These are phyloP conservation scores for Aplochiton taeniatus DNA, from an alignment of 2,797 vertebrate genomes.

Conservation along the genomic window DNA sequence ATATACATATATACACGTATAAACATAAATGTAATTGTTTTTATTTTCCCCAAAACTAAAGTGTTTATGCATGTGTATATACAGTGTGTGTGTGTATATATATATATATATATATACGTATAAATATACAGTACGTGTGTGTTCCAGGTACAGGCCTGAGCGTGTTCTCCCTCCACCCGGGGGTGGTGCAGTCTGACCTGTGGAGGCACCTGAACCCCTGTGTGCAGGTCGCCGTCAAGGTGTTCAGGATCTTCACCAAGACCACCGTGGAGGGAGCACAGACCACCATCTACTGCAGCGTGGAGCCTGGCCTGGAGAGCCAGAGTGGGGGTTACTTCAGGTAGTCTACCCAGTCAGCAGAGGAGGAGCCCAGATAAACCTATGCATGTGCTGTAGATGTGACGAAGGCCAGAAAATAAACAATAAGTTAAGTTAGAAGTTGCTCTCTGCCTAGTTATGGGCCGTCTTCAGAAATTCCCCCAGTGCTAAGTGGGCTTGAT, in stretches of 20 bases:
- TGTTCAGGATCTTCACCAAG: constrained; percentile 76
- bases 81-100: background rate
- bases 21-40: too few relatives aligned
- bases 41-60: too few relatives aligned
- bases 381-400: background rate
- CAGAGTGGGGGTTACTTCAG: constrained; percentile 78
- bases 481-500: too few relatives aligned
- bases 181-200: constrained; percentile 79
- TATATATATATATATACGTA: background rate
- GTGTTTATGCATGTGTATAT: too few relatives aligned
- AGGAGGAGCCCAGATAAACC: background rate
- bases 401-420: too few relatives aligned
- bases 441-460: too few relatives aligned
- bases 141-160: constrained; percentile 69
- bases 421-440: too few relatives aligned
- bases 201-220: constrained; percentile 76
- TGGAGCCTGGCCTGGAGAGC: constrained; percentile 73
- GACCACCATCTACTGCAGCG: constrained; percentile 78
- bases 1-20: too few relatives aligned
- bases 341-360: constrained; percentile 38
- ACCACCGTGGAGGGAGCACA: constrained; percentile 77
- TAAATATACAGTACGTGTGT: background rate
- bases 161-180: constrained; percentile 77
- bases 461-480: too few relatives aligned
- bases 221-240: constrained; percentile 71